A percentile compares a stretch with the other conserved stretches of the same genome.
phyloP scores from a whole-genome alignment of 2,888 invertebrate genomes.

The Philonicus albiceps region DNA sequence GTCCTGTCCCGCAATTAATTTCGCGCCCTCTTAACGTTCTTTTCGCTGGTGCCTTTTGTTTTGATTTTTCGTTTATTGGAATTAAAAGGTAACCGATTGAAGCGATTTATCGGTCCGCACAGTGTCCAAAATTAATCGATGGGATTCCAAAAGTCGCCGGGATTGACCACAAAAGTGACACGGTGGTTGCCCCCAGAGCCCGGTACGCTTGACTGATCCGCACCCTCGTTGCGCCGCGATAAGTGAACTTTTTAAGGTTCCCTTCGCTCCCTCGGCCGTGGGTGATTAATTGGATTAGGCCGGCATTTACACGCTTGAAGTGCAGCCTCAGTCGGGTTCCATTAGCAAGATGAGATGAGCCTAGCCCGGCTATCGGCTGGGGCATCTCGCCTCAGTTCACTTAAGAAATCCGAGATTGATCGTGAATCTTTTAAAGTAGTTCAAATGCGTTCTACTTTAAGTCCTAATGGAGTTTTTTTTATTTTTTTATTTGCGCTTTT shows the following conservation, averaged over 20 bases:
- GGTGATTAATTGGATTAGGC: conserved; percentile 21
- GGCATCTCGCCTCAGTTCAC: not conserved
- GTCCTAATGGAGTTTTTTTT: not conserved
- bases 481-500: not conserved
- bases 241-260: not conserved
- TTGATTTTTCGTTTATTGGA: not conserved
- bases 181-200: not conserved
- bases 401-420: not conserved
- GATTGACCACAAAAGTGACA: not conserved
- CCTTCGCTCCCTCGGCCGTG: not conserved
- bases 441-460: not conserved
- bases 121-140: not conserved
- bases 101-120: not conserved
- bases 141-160: not conserved
- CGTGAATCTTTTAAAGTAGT: not conserved
- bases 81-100: not conserved
- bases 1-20: not conserved
- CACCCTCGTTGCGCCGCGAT: not conserved
- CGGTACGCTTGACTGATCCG: not conserved
- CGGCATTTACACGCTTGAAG: conserved; percentile 14
- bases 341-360: not conserved
- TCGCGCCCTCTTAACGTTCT: not conserved
- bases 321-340: not conserved
- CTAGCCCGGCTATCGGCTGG: not conserved
- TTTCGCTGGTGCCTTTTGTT: not conserved